These are phyloP conservation scores for Apostichopus leukothele DNA, from an alignment of 53 echinoderm and acorn worm genomes.

Conservation along the genomic window DNA sequence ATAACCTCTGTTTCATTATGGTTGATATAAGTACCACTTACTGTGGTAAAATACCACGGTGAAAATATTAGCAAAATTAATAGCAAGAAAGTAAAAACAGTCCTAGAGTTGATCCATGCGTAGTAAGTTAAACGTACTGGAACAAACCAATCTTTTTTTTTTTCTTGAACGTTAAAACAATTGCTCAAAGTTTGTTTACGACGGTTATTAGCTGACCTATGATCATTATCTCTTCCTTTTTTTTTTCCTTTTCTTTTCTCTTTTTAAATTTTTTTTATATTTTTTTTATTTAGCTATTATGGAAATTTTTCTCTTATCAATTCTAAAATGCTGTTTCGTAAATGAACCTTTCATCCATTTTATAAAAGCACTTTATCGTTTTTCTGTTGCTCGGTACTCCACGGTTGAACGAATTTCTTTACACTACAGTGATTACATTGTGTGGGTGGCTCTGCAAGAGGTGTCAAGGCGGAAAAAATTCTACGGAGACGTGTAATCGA, in stretches of 20 bases:
- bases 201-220: not conserved
- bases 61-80: too few species aligned
- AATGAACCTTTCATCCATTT: not conserved
- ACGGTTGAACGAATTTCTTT: slow-evolving; percentile 1
- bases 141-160: not conserved
- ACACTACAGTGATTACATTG: not conserved
- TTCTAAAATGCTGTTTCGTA: not conserved
- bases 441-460: not conserved
- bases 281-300: not conserved
- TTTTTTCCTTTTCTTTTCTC: not conserved
- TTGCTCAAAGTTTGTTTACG: not conserved
- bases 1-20: too few species aligned
- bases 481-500: not conserved
- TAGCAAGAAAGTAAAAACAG: too few species aligned
- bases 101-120: too few species aligned
- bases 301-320: not conserved
- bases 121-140: not conserved
- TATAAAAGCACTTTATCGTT: not conserved
- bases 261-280: not conserved
- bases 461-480: not conserved
- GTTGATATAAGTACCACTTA: too few species aligned
- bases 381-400: not conserved
- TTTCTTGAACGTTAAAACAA: not conserved
- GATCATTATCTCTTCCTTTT: too few species aligned
- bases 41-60: too few species aligned